These are phyloP conservation scores for Philonicus albiceps DNA, from an alignment of 2,888 invertebrate genomes.

Conservation along the genomic window DNA sequence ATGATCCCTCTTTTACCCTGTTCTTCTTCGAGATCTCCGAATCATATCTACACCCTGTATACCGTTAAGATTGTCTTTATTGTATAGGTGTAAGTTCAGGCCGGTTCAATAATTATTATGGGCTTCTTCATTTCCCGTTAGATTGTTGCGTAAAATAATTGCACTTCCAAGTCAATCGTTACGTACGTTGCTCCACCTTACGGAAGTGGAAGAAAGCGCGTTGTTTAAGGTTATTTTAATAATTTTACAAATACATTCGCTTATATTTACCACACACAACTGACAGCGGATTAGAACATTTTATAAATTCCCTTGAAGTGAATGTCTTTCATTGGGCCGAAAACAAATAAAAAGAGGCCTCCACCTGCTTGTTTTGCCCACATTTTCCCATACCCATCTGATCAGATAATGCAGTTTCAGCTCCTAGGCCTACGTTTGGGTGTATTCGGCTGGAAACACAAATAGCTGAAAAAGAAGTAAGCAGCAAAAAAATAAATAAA, in stretches of 20 bases:
- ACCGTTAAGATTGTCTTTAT: not conserved
- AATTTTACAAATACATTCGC: not conserved
- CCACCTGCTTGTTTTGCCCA: slow-evolving; percentile 17
- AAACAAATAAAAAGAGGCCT: not conserved
- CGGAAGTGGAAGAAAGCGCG: not conserved
- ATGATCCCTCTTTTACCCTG: too few species aligned
- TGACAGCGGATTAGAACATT: not conserved
- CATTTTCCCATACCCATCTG: slow-evolving; percentile 27
- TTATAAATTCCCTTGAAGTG: not conserved
- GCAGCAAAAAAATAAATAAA: not conserved
- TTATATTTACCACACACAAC: not conserved
- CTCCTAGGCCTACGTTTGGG: slow-evolving; percentile 5
- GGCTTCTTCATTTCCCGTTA: not conserved
- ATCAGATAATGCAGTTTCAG: slow-evolving; percentile 1
- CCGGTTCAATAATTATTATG: not conserved
- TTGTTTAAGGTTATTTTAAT: not conserved
- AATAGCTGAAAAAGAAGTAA: slow-evolving; percentile 5
- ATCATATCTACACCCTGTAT: not conserved
- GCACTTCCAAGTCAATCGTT: not conserved
- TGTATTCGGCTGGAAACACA: slow-evolving; percentile 32
- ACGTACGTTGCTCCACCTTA: not conserved
- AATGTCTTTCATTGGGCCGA: not conserved
- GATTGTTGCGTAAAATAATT: not conserved
- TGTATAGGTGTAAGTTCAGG: not conserved
- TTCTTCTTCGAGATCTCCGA: too few species aligned